Evolutionary conservation across 2,888 invertebrate species (phyloP).

Genomic region (Lasioglossum leucozonium): DNA sequence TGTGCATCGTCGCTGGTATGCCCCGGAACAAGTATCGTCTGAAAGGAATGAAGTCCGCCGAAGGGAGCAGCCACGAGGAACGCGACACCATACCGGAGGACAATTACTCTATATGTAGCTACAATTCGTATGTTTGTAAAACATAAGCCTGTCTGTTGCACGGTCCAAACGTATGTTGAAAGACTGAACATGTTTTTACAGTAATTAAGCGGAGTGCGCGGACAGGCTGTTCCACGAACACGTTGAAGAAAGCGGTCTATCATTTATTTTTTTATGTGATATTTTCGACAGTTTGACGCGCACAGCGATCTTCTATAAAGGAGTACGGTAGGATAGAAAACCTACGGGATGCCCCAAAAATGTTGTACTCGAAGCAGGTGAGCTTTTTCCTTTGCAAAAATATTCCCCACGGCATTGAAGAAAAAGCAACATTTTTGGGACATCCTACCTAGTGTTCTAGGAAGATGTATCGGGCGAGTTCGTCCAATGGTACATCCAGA

Average conservation of each 20-base stretch:
- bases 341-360: not conserved
- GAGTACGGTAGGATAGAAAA: not conserved
- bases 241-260: not conserved
- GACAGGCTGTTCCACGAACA: not conserved
- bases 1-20: constrained; percentile 66
- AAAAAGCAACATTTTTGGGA: not conserved
- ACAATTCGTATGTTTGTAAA: constrained; percentile 68
- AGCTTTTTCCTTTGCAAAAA: not conserved
- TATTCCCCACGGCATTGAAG: not conserved
- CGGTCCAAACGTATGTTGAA: constrained; percentile 6
- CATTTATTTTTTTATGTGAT: constrained; percentile 20
- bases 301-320: not conserved
- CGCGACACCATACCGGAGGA: constrained; percentile 60
- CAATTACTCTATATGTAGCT: constrained; percentile 70
- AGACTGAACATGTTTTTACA: constrained; percentile 61
- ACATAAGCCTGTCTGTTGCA: constrained; percentile 43
- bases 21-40: constrained; percentile 60
- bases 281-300: not conserved
- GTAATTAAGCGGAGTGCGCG: not conserved
- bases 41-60: constrained; percentile 52
- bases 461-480: not conserved
- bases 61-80: constrained; percentile 52
- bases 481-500: not conserved
- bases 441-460: not conserved
- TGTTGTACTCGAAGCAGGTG: not conserved